phyloP scores from a whole-genome alignment of 35 echinoderm and acorn worm genomes.

The Heliocidaris erythrogramma region DNA sequence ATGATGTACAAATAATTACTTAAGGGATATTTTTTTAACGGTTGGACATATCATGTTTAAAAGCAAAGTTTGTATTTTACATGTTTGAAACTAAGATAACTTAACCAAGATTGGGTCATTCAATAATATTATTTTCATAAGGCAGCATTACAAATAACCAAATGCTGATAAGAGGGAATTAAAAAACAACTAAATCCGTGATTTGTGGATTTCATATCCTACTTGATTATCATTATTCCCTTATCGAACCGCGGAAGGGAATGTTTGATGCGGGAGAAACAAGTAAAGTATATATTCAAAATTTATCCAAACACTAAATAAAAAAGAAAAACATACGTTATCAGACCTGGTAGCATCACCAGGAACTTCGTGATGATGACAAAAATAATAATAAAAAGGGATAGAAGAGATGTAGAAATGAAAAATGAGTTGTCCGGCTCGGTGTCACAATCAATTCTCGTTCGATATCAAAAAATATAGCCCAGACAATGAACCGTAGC shows the following conservation, averaged over 20 bases:
- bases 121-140: no score
- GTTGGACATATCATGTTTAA: no score
- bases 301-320: background rate
- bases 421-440: constrained; percentile 11
- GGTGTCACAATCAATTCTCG: constrained; percentile 1
- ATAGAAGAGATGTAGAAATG: background rate
- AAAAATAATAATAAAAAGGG: background rate
- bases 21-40: no score
- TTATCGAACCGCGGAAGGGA: background rate
- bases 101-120: no score
- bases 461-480: constrained; percentile 26
- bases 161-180: no score
- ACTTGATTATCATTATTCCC: background rate
- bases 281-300: background rate
- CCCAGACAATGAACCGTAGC: constrained; percentile 37
- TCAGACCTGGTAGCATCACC: background rate
- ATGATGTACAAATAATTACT: no score
- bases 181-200: background rate
- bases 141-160: no score
- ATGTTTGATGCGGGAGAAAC: background rate
- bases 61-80: no score
- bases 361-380: background rate
- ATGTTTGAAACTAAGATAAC: no score
- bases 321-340: background rate
- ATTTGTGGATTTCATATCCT: background rate